These are phyloP conservation scores for Sicus ferrugineus DNA, from an alignment of 2,888 invertebrate genomes.

Conservation along the genomic window DNA sequence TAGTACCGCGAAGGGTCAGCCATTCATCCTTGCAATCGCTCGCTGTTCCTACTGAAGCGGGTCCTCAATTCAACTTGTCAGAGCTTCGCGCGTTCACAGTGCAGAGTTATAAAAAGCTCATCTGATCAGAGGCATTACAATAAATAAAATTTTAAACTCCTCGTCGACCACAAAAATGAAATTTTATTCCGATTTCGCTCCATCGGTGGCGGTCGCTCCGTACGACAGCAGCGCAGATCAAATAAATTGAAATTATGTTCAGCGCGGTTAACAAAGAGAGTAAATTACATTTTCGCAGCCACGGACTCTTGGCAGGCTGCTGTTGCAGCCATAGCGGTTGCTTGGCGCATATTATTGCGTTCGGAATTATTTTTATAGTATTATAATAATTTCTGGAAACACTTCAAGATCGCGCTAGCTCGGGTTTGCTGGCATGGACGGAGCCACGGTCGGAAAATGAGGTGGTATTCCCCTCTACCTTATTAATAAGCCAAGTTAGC, in stretches of 20 bases:
- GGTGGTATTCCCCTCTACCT: too few species aligned
- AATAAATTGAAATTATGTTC: conserved; percentile 45
- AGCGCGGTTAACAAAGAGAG: conserved; percentile 39
- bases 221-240: conserved; percentile 43
- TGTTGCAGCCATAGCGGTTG: neutral
- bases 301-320: neutral
- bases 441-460: too few species aligned
- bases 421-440: too few species aligned
- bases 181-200: neutral
- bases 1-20: too few species aligned
- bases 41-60: too few species aligned
- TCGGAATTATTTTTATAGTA: conserved; percentile 44
- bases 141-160: neutral
- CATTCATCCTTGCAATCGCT: neutral
- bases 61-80: neutral
- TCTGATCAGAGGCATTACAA: neutral
- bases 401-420: conserved; percentile 14
- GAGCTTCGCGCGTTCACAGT: neutral
- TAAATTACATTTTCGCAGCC: conserved; percentile 24
- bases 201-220: conserved; percentile 51
- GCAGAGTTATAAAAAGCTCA: neutral
- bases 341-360: conserved; percentile 39
- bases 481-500: too few species aligned
- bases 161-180: neutral
- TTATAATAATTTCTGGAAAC: conserved; percentile 39